Evolutionary conservation across 2,888 invertebrate species (phyloP), one percentile per base, ranked within the genome.

Genomic region (Orchesellides sinensis): DNA sequence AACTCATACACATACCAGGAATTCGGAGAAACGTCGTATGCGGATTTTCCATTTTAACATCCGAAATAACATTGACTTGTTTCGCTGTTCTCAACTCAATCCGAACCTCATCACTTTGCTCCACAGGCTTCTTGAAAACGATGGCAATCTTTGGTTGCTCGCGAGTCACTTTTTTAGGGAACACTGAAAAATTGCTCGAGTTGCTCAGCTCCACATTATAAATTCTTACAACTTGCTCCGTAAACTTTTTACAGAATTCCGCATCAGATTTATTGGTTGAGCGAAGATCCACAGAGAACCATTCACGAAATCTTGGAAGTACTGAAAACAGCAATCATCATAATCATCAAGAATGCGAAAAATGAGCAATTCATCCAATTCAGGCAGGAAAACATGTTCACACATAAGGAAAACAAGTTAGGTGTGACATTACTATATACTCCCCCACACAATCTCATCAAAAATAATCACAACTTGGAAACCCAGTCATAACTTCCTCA

Each of bases 151-250:
- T 87, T 21, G 86, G 87, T 56, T 87, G 87, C 23, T 88, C 87
- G 21, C 72, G 77, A 21, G 87, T 85, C 3, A 87, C 83, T 83
- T 87, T 88, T 56, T 87, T 87, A 1, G 88, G 88, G 54, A 88
- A 88, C 45, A 88, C 83, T 66, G 85, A 83, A 82, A 88, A 88
- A 69, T 84, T 85, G 80, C 75, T 84, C 12, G 82, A 81, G 72
- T 83, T 87, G 54, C 74, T 85, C 29, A 85, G 78, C 25, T 87
- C 88, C 52, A 86, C 70, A 45, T 87, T 87, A 49, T 86, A 87
- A 83, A 88, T 88, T 27, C 84, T 84, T 2, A 85, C 73, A 63
- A 88, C 84, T 84, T 88, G 87, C 23, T 88, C 87, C 3, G 86
- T 85, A 68, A 88, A 87, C 49, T 77, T 85, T 83, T 84, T 85